These are phyloP conservation scores for Cacoxenus indagator DNA, from an alignment of 2,888 invertebrate genomes.

Conservation along the genomic window DNA sequence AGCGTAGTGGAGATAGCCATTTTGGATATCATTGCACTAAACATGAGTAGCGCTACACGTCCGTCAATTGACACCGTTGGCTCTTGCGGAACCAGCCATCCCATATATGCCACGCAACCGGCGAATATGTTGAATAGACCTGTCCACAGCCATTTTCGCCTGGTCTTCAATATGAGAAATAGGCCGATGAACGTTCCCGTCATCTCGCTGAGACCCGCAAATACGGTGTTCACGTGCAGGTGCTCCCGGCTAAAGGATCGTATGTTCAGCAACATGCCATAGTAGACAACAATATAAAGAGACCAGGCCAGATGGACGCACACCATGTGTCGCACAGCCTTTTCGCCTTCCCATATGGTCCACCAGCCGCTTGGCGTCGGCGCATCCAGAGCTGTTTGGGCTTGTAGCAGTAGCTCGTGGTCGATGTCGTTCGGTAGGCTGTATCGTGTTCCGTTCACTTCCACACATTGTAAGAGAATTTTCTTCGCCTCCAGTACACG, in stretches of 20 bases:
- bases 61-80: conserved; percentile 60
- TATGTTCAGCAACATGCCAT: conserved; percentile 72
- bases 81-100: conserved; percentile 68
- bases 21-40: conserved; percentile 71
- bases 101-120: conserved; percentile 66
- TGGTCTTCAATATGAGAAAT: conserved; percentile 67
- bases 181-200: conserved; percentile 69
- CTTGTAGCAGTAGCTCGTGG: conserved; percentile 69
- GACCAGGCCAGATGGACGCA: conserved; percentile 70
- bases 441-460: conserved; percentile 68
- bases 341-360: conserved; percentile 68
- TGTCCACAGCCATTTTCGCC: conserved; percentile 69
- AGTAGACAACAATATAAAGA: conserved; percentile 71
- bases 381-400: conserved; percentile 67
- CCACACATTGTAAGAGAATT: conserved; percentile 68
- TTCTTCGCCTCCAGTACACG: conserved; percentile 69
- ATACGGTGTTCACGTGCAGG: conserved; percentile 69
- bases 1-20: conserved; percentile 70
- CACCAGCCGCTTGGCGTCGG: conserved; percentile 69
- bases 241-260: conserved; percentile 71
- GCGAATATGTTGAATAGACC: conserved; percentile 69
- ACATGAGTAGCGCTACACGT: conserved; percentile 68
- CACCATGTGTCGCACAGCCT: conserved; percentile 66
- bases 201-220: conserved; percentile 70
- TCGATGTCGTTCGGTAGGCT: conserved; percentile 69